Percentiles rank a stretch among this genome's conserved stretches.
Conservation (phyloP, 2,113 vertebrate genomes). For the Sinocyclocheilus rhinocerous region DNA sequence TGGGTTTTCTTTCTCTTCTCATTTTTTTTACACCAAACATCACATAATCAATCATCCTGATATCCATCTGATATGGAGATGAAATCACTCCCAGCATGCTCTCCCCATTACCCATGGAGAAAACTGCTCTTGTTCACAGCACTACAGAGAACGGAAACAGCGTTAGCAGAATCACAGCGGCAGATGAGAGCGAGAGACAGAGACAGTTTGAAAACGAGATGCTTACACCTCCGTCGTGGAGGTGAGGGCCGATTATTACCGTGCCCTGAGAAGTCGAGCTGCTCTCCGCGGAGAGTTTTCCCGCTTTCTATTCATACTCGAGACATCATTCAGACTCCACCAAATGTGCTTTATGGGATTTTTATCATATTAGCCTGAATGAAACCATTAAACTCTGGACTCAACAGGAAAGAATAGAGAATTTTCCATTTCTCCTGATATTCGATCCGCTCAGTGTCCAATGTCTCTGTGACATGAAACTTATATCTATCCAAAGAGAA, state of each 20-base stretch:
- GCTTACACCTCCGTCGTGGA: background rate
- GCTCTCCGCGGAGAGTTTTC: background rate
- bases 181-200: constrained; percentile 14
- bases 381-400: background rate
- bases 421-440: constrained; percentile 4
- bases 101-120: constrained; percentile 46
- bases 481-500: background rate
- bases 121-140: constrained; percentile 56
- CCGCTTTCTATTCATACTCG: background rate
- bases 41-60: constrained; percentile 62
- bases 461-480: background rate
- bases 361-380: background rate
- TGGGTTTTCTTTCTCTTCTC: background rate
- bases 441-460: background rate
- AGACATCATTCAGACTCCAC: background rate
- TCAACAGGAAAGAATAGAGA: background rate
- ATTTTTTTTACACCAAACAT: background rate
- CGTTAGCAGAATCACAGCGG: constrained; percentile 31
- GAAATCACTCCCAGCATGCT: constrained; percentile 57
- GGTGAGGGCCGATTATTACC: background rate
- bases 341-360: background rate
- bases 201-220: constrained; percentile 23
- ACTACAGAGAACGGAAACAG: constrained; percentile 27
- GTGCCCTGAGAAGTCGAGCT: background rate
- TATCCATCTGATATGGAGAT: constrained; percentile 57